Conservation (phyloP, 1,140 invertebrate genomes). For the Chironomus striatipennis region DNA sequence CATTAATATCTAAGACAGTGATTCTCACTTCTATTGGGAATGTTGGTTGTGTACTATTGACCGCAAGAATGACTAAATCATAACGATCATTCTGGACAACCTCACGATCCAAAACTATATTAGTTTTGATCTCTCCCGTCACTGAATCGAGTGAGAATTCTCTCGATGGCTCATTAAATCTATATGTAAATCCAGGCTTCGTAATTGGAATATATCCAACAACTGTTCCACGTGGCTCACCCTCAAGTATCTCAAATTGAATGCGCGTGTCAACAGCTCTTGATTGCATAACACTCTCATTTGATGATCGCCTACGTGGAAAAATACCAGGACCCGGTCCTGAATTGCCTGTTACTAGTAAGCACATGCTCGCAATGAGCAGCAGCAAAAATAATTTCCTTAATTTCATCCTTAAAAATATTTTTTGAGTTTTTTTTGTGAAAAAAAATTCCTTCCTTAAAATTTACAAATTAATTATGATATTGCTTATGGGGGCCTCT, state of each 20-base stretch:
- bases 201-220: constrained; percentile 73
- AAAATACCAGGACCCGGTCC: constrained; percentile 25
- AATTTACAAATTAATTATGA: background rate
- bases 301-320: constrained; percentile 35
- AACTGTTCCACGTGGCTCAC: constrained; percentile 66
- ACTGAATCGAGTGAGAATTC: constrained; percentile 73
- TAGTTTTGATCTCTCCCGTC: constrained; percentile 74
- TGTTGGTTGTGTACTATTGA: constrained; percentile 73
- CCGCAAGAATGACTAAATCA: constrained; percentile 68
- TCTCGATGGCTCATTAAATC: constrained; percentile 80
- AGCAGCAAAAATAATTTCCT: background rate
- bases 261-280: constrained; percentile 76
- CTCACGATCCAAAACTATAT: constrained; percentile 72
- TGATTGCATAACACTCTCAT: constrained; percentile 62
- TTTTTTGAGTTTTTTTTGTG: background rate
- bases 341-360: background rate
- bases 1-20: constrained; percentile 76
- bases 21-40: constrained; percentile 89
- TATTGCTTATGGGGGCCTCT: background rate
- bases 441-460: background rate
- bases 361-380: background rate
- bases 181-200: constrained; percentile 77
- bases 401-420: constrained; percentile 1
- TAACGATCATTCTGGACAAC: constrained; percentile 65
- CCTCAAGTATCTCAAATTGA: constrained; percentile 75